A percentile compares a stretch with the other conserved stretches of the same genome.
Evolutionary conservation across 2,797 vertebrate genomes (phyloP).

Genomic region (Phataginus tetradactyla): DNA sequence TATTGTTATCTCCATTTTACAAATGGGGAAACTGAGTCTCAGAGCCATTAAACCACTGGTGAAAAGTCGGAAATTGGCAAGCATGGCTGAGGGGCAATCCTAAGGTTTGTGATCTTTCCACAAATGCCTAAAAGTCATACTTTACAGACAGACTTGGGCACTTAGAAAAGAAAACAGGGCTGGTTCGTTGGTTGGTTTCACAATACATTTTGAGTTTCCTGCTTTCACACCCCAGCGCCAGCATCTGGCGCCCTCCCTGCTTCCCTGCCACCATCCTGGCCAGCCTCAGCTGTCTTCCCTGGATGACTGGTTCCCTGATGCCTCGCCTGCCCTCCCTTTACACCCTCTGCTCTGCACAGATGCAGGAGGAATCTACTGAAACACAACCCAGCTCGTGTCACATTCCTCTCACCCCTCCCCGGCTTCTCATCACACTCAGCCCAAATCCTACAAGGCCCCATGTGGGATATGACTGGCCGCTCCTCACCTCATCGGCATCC

Average conservation of each 20-base stretch:
- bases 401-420: background rate
- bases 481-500: background rate
- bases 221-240: background rate
- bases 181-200: background rate
- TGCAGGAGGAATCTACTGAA: too few species aligned
- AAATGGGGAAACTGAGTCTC: background rate
- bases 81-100: background rate
- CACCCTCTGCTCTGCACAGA: background rate
- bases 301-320: background rate
- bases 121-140: background rate
- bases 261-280: background rate
- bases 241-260: background rate
- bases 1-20: background rate
- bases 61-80: background rate
- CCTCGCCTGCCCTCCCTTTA: background rate
- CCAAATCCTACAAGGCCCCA: too few species aligned
- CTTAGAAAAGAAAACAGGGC: background rate
- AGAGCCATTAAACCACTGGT: background rate
- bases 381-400: background rate
- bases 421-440: background rate
- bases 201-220: background rate
- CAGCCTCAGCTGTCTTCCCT: too few species aligned
- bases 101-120: background rate
- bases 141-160: background rate
- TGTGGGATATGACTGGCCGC: accelerated